Evolutionary conservation across 2,797 vertebrate genomes (phyloP).

Genomic region (Basileuterus tristriatus): DNA sequence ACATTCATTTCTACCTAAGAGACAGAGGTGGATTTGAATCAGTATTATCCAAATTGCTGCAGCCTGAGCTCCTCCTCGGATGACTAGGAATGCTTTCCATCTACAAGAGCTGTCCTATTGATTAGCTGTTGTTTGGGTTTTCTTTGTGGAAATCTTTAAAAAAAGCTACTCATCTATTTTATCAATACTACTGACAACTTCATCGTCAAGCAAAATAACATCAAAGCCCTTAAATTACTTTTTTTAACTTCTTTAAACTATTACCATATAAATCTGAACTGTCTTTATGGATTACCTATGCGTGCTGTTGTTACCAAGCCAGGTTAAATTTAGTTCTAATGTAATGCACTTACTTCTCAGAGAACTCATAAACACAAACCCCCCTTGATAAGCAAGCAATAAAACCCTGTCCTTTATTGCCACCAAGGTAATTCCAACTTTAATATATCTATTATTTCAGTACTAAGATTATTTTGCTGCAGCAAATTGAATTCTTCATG

Average conservation of each 20-base stretch:
- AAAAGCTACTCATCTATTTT: neutral
- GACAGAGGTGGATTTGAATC: neutral
- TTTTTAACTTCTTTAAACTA: neutral
- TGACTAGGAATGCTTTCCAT: neutral
- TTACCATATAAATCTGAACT: neutral
- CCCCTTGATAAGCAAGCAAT: slow-evolving; percentile 68
- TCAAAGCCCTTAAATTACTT: neutral
- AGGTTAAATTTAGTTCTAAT: slow-evolving; percentile 51
- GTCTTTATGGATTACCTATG: neutral
- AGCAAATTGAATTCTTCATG: slow-evolving; percentile 31
- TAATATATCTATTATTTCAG: slow-evolving; percentile 58
- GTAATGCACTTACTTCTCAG: slow-evolving; percentile 43
- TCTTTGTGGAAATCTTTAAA: neutral
- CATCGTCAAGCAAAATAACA: neutral
- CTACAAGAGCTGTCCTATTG: neutral
- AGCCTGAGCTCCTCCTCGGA: neutral
- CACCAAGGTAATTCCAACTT: slow-evolving; percentile 55
- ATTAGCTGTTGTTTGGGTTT: neutral
- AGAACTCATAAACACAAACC: slow-evolving; percentile 65
- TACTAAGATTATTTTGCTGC: slow-evolving; percentile 48
- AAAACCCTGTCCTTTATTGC: slow-evolving; percentile 67
- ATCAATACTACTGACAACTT: neutral
- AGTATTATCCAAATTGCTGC: neutral
- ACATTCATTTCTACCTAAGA: neutral
- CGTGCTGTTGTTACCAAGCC: neutral